Evolutionary conservation across 2,113 vertebrate species (phyloP), one percentile per base, ranked within the genome.

Genomic region (Cyanistes caeruleus): DNA sequence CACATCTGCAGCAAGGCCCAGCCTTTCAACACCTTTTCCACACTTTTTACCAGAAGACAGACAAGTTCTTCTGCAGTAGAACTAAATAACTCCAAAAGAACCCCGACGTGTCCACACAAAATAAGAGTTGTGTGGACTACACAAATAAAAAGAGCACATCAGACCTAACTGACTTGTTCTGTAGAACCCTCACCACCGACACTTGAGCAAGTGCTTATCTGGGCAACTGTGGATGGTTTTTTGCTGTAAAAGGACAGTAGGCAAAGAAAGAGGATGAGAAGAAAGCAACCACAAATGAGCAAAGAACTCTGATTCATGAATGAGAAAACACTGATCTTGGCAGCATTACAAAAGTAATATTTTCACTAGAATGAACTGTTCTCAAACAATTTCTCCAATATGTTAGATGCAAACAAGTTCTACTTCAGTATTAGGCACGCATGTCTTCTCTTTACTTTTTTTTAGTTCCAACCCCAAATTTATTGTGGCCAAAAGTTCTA

Each of bases 281-380:
- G 88, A 93, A 97, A 97, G 95, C 77, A 97, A 96, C 97, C 97
- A 84, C 97, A 98, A 97, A 96, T 92, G 91, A 96, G 92, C 84
- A 97, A 97, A 97, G 95, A 97, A 92, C 58, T 95, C 95, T 96
- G 95, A 97, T 96, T 98, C 95, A 97, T 96, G 96, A 98, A 97
- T 94, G 89, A 95, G 95, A 97, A 97, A 84, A 44, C 87, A 27
- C 87, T 96, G 95, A 94, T 90, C 59, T 87, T 98, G 98, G 98
- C 97, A 96, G 64, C 37, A 44, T 80, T 94, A 96, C 98, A 98
- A 98, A 94, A 94, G 97, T 92, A 98, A 97, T 97, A 98, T 98
- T 98, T 98, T 98, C 73, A 92, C 85, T 97, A 97, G 97, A 97
- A 96, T 91, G 97, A 98, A 97, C 84, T 94, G 91, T 92, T 95